Percentiles rank a stretch among this genome's conserved stretches.
Evolutionary conservation across 2,797 vertebrate genomes (phyloP).

Genomic region (Microctenopoma lineatum): DNA sequence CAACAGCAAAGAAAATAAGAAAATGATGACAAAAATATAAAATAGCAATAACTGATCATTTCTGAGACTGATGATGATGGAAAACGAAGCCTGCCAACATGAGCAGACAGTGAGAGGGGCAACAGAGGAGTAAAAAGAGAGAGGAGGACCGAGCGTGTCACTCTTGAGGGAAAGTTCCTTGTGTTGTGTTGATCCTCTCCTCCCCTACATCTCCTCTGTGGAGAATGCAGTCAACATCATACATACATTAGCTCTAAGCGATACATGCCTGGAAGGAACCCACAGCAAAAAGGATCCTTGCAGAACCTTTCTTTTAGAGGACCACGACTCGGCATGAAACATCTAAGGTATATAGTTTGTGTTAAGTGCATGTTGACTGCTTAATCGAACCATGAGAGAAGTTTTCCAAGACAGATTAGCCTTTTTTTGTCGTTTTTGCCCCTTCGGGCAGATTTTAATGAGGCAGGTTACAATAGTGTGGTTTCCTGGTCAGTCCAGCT

Average conservation of each 20-base stretch:
- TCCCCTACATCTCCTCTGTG: slow-evolving; percentile 46
- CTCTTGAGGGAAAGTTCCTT: slow-evolving; percentile 70
- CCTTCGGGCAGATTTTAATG: slow-evolving; percentile 65
- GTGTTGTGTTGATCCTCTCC: slow-evolving; percentile 56
- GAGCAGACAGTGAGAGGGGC: slow-evolving; percentile 39
- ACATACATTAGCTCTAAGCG: slow-evolving; percentile 44
- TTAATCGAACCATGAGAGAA: slow-evolving; percentile 60
- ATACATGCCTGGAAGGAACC: slow-evolving; percentile 35
- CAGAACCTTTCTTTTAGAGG: slow-evolving; percentile 28
- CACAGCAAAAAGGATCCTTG: slow-evolving; percentile 20
- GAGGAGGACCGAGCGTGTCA: slow-evolving; percentile 28
- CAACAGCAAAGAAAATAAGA: slow-evolving; percentile 53
- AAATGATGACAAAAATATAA: slow-evolving; percentile 54
- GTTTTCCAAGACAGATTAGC: slow-evolving; percentile 53
- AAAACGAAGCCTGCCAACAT: slow-evolving; percentile 48
- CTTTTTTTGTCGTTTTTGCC: slow-evolving; percentile 46
- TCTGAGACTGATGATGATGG: slow-evolving; percentile 52
- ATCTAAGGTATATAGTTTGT: slow-evolving; percentile 50
- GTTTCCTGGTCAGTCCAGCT: slow-evolving; percentile 76
- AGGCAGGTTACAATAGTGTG: slow-evolving; percentile 77
- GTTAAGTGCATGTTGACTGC: slow-evolving; percentile 72
- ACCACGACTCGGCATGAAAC: slow-evolving; percentile 51
- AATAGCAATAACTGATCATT: slow-evolving; percentile 64
- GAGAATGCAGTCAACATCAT: slow-evolving; percentile 45
- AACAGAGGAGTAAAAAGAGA: slow-evolving; percentile 35